These are phyloP conservation scores for Thunnus albacares DNA, from an alignment of 2,797 vertebrate species.

Conservation along the genomic window DNA sequence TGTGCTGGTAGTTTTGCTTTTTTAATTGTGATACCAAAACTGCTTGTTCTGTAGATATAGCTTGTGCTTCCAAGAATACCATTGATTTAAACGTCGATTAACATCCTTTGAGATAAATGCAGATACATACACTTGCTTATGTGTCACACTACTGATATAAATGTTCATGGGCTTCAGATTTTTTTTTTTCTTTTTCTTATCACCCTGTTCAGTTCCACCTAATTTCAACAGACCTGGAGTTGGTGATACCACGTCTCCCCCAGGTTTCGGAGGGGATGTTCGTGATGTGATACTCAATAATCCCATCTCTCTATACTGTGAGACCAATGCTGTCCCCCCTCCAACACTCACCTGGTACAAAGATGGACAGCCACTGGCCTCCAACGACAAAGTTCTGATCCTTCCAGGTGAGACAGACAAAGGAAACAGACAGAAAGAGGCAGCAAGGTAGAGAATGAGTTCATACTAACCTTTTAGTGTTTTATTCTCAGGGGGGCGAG, in stretches of 20 bases:
- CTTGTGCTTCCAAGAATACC: background rate
- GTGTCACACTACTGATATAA: background rate
- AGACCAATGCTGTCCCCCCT: slow-evolving; percentile 95
- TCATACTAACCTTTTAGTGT: background rate
- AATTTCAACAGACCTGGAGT: slow-evolving; percentile 88
- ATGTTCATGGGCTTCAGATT: background rate
- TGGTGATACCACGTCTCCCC: slow-evolving; percentile 80
- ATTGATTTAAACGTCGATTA: background rate
- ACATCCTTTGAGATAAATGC: background rate
- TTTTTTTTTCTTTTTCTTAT: background rate
- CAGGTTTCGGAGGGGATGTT: slow-evolving; percentile 74
- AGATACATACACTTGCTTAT: background rate
- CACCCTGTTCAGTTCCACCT: slow-evolving; percentile 90
- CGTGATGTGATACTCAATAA: slow-evolving; percentile 94
- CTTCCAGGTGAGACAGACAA: slow-evolving; percentile 88
- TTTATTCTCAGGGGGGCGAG: slow-evolving; percentile 89
- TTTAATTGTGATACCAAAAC: background rate
- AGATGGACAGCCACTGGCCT: slow-evolving; percentile 89
- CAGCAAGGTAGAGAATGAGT: background rate
- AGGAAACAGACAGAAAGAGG: background rate
- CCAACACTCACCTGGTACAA: slow-evolving; percentile 97
- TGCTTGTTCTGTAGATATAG: background rate
- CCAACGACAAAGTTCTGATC: slow-evolving; percentile 91
- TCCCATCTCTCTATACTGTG: slow-evolving; percentile 94
- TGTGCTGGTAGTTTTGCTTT: background rate